phyloP scores from a whole-genome alignment of 2,888 invertebrate species.

The Hirtodrosophila alboralis region DNA sequence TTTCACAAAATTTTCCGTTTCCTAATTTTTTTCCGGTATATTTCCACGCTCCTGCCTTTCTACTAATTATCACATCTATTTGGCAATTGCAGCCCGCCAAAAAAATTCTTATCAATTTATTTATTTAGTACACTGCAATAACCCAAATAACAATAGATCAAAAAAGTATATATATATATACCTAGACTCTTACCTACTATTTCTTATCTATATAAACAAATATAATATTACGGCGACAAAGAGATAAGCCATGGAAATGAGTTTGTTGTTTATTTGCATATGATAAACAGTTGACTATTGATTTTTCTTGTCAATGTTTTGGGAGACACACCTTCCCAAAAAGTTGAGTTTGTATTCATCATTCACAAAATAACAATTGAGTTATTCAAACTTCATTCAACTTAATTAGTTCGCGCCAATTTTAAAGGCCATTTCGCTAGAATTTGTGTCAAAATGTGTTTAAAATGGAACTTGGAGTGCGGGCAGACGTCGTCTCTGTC shows the following conservation, averaged over 20 bases:
- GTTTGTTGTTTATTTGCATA: constrained; percentile 59
- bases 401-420: constrained; percentile 7
- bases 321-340: constrained; percentile 31
- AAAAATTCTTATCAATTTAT: constrained; percentile 20
- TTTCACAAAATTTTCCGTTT: background rate
- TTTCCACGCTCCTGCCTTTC: background rate
- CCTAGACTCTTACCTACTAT: background rate
- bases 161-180: no score
- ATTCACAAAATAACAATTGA: no score
- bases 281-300: constrained; percentile 59
- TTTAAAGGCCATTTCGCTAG: constrained; percentile 48
- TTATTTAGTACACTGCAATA: constrained; percentile 13
- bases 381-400: no score
- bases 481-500: no score
- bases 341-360: background rate
- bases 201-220: constrained; percentile 29
- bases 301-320: constrained; percentile 43
- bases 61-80: constrained; percentile 2
- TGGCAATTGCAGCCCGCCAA: constrained; percentile 1
- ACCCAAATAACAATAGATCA: constrained; percentile 10
- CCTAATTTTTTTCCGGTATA: constrained; percentile 13
- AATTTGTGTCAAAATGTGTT: constrained; percentile 49
- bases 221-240: constrained; percentile 1
- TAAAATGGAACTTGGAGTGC: constrained; percentile 2
- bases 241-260: constrained; percentile 54